These are phyloP conservation scores for Zoanthus sansibaricus DNA, from an alignment of 92 coral and sea anemone genomes.

Conservation along the genomic window DNA sequence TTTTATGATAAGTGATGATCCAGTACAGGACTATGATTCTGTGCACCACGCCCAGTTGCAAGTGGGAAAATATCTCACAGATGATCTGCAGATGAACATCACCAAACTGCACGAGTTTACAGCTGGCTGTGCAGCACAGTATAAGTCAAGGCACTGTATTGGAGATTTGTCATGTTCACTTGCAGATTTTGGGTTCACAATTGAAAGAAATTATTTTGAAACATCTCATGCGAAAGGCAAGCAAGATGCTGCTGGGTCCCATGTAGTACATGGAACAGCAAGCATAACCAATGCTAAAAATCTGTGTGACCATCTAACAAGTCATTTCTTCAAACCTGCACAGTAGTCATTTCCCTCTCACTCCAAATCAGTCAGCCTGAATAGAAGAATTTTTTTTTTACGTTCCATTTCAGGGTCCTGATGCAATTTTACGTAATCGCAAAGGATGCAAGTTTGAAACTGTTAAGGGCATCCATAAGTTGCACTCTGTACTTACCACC, in stretches of 20 bases:
- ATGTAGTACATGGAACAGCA: constrained; percentile 47
- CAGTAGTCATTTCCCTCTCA: constrained; percentile 37
- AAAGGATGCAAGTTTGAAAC: constrained; percentile 31
- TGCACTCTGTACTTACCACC: constrained; percentile 52
- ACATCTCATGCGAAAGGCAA: neutral
- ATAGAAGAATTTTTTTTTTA: constrained; percentile 44
- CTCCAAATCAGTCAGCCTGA: constrained; percentile 45
- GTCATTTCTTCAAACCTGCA: constrained; percentile 42
- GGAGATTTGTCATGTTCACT: constrained; percentile 57
- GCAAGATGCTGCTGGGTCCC: neutral
- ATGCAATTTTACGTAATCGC: constrained; percentile 17
- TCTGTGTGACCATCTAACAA: constrained; percentile 50
- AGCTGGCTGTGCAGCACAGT: neutral
- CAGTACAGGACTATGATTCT: constrained; percentile 28
- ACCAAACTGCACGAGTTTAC: constrained; percentile 11
- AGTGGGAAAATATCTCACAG: constrained; percentile 20
- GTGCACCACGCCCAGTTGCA: constrained; percentile 29
- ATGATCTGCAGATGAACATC: constrained; percentile 18
- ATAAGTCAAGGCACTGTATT: constrained; percentile 17
- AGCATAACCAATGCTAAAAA: constrained; percentile 50
- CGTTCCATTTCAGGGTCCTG: constrained; percentile 48
- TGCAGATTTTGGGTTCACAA: constrained; percentile 27
- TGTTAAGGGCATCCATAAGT: constrained; percentile 48
- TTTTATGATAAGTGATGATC: constrained; percentile 56
- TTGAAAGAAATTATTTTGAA: neutral